Evolutionary conservation across 2,797 vertebrate genomes (phyloP), one percentile per base, ranked within the genome.

Genomic region (Falco concolor): DNA sequence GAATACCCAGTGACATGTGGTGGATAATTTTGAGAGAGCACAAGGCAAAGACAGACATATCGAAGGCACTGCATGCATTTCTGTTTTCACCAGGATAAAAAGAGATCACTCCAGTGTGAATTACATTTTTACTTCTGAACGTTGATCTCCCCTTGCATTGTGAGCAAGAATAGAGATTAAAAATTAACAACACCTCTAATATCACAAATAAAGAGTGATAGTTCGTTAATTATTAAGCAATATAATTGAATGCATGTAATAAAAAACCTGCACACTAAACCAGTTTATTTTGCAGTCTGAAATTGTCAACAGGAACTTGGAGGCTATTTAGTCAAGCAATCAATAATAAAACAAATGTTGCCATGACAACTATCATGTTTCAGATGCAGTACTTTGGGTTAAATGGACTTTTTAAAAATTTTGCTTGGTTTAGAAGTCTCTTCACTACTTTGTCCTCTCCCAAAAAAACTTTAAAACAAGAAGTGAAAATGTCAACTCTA

Each of bases 291-390:
- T 73, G 60, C 82, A 93, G 60, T 47, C 42, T 96, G 79, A 95
- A 96, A 67, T 74, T 80, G 28, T 72, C 75, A 90, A 65, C 36
- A 89, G 89, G 73, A 95, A 93, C 96, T 96, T 63, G 53, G 85
- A 96, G n/a, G 74, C 36, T 96, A 84, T 95, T 97, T 96, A 89
- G 57, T 95, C 18, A 90, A 91, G 36, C 94, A 95, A 95, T 96
- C 93, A 95, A 96, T 96, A 95, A 83, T 68, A 97, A 95, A 61
- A 50, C 56, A 97, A 72, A 96, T 10, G 65, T 97, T 97, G 73
- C 95, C 32, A 90, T 94, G 90, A 94, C 86, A 97, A 97, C 92
- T 60, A 60, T 78, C 32, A 89, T 63, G 86, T 92, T 61, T 69
- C 53, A 81, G 88, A 24, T 64, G 49, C 63, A 90, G 30, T 73